Conservation (phyloP, 1,140 invertebrate species). For the Eueides isabella region DNA sequence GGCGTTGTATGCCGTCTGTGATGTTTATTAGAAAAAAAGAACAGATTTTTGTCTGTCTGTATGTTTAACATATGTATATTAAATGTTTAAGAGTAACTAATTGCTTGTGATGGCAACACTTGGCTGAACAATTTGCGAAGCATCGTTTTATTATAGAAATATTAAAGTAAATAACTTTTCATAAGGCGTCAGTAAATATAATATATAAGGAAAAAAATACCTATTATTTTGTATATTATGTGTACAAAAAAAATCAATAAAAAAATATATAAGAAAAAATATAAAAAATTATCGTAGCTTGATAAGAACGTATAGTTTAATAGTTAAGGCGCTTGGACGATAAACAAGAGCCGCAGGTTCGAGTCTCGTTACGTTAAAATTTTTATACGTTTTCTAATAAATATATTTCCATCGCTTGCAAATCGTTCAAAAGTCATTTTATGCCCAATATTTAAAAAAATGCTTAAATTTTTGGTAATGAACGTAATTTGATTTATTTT, state of each 20-base stretch:
- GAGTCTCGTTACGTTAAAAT: no score
- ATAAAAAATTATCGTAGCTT: no score
- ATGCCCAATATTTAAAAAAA: not conserved
- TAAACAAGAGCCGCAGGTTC: no score
- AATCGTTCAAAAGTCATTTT: not conserved
- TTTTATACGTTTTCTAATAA: no score
- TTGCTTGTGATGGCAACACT: slow-evolving; percentile 14
- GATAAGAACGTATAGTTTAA: no score
- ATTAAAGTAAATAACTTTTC: not conserved
- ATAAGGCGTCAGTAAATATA: no score
- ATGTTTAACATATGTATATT: slow-evolving; percentile 23
- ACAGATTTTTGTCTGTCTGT: slow-evolving; percentile 22
- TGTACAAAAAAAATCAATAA: no score
- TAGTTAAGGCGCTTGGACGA: no score
- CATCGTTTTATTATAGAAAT: not conserved
- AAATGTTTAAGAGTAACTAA: slow-evolving; percentile 6
- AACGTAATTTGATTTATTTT: not conserved
- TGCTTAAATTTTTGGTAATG: not conserved
- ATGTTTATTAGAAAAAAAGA: slow-evolving; percentile 22
- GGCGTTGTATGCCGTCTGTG: slow-evolving; percentile 29
- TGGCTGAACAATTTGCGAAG: slow-evolving; percentile 25
- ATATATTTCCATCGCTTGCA: no score
- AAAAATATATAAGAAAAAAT: no score
- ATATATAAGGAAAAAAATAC: no score
- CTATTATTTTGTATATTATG: no score